A percentile compares a stretch with the other conserved stretches of the same genome.
Conservation (phyloP, 2,797 vertebrate genomes). For the Muscicapa striata region DNA sequence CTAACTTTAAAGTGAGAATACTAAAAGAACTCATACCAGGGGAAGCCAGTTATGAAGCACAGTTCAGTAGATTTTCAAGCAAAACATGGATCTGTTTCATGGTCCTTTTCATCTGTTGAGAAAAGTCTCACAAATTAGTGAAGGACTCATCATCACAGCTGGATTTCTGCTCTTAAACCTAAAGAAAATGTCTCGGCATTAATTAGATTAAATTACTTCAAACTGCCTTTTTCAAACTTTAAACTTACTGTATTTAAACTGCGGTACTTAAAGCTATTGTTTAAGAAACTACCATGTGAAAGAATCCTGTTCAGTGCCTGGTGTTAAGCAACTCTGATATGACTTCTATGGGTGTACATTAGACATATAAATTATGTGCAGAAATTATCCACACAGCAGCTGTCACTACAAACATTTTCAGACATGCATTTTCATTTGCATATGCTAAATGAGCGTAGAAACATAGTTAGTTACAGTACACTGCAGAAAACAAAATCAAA, state of each 20-base stretch:
- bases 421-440: neutral
- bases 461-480: neutral
- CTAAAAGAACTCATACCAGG: neutral
- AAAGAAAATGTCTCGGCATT: neutral
- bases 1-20: neutral
- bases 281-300: neutral
- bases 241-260: neutral
- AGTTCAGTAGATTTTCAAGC: neutral
- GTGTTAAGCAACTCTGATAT: neutral
- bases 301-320: neutral
- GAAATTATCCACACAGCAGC: neutral
- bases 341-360: neutral
- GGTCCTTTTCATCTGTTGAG: neutral
- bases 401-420: neutral
- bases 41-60: neutral
- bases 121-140: neutral
- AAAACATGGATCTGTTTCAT: neutral
- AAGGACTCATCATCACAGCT: neutral
- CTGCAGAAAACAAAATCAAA: neutral
- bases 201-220: neutral
- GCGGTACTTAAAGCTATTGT: neutral
- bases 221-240: neutral
- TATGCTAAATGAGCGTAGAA: neutral
- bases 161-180: neutral
- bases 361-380: neutral